phyloP scores from a whole-genome alignment of 2,797 vertebrate species.

The Otolemur crassicaudatus region DNA sequence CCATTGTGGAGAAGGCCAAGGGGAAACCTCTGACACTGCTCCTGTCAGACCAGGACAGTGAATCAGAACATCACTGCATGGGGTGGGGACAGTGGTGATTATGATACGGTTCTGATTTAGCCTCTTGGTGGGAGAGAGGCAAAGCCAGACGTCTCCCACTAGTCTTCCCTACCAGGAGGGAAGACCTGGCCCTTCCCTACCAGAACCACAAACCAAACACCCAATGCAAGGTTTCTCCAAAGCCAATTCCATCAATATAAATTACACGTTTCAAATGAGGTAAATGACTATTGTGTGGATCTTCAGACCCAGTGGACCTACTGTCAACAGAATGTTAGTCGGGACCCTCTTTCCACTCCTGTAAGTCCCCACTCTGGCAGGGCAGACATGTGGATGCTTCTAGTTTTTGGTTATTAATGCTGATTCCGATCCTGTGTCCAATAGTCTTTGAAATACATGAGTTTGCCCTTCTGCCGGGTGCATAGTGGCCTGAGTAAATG shows the following conservation, averaged over 20 bases:
- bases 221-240: background rate
- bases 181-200: too few species aligned
- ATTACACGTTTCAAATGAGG: background rate
- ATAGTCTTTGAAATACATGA: background rate
- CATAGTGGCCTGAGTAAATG: background rate
- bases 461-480: background rate
- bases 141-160: background rate
- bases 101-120: background rate
- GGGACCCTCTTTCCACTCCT: background rate
- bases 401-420: background rate
- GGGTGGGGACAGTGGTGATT: too few species aligned
- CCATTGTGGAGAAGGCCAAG: background rate
- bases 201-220: background rate
- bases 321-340: background rate
- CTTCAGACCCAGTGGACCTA: background rate
- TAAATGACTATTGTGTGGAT: background rate
- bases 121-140: background rate
- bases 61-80: background rate
- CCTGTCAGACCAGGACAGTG: background rate
- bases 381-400: background rate
- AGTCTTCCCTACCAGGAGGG: background rate
- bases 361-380: background rate
- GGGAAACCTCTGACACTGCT: too few species aligned
- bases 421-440: background rate
- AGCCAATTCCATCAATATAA: background rate